A percentile compares a stretch with the other conserved stretches of the same genome.
phyloP scores from a whole-genome alignment of 2,797 vertebrate genomes.

The Leucoraja ocellata region DNA sequence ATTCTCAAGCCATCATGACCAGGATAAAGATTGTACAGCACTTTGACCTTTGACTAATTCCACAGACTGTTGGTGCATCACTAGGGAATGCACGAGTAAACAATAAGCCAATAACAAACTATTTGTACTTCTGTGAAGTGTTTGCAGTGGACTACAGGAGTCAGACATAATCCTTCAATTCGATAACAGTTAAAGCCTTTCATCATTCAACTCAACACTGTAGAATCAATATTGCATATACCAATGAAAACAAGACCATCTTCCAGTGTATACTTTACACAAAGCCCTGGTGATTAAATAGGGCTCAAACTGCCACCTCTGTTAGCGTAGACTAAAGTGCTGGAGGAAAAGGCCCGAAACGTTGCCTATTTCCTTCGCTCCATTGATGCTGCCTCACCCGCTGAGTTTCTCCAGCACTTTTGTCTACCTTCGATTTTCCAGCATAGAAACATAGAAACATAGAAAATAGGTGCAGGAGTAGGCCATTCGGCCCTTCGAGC shows the following conservation, averaged over 20 bases:
- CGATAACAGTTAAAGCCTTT: constrained; percentile 11
- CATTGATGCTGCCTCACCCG: no score
- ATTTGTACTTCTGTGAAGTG: not conserved
- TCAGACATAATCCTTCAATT: not conserved
- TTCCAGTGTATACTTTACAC: not conserved
- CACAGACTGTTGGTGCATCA: not conserved
- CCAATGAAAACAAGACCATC: not conserved
- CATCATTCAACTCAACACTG: not conserved
- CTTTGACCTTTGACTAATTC: not conserved
- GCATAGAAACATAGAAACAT: no score
- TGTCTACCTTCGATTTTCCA: no score
- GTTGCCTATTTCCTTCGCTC: no score
- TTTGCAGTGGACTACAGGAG: not conserved
- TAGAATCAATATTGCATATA: constrained; percentile 21
- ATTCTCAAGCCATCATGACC: not conserved
- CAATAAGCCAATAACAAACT: not conserved
- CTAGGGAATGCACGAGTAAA: not conserved
- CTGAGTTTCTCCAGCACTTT: no score
- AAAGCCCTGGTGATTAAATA: not conserved
- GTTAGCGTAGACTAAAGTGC: no score
- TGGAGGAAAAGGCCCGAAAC: no score
- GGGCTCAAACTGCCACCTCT: not conserved
- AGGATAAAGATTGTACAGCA: not conserved
- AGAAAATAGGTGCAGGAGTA: no score
- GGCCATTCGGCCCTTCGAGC: no score